Evolutionary conservation across 2,888 invertebrate species (phyloP), one percentile per base, ranked within the genome.

Genomic region (Pteria penguin): DNA sequence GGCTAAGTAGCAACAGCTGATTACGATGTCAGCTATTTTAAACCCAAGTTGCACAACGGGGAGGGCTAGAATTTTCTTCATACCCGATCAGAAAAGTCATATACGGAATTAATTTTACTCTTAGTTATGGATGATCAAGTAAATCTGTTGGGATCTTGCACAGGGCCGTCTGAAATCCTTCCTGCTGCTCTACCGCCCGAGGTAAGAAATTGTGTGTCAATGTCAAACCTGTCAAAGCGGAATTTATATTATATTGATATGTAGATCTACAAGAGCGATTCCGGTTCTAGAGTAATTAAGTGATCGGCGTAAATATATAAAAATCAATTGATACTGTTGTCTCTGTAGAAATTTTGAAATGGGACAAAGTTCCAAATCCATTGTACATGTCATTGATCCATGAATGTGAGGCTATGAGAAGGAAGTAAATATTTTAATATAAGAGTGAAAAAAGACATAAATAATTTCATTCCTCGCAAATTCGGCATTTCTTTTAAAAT

Each of bases 61-160:
- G 27, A 63, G 52, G 55, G 54, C 27, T 57, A 33, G 45, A 58
- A 58, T 57, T 52, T 33, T 65, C 26, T 27, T 32, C 31, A 45
- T 57, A 62, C 63, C 26, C n/a, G 36, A 58, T 32, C 52, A 24
- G 26, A 31, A 54, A 32, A 65, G 32, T 58, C 72, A 72, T 72
- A 72, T 72, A 72, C 63, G 72, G 54, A 54, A 65, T n/a, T 31
- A 36, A 32, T 24, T 32, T 27, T 4, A 66, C 61, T 58, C 29
- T 65, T 71, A 65, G 65, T 65, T 32, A 96, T 97, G 97, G 97
- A 97, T 84, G 95, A 96, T 0, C 96, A 97, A 93, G 93, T 96
- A 85, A 95, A 95, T 85, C 94, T 97, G 32, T 97, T 97, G 91
- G 68, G 31, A n/a, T 31, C 18, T n/a, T 96, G 96, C 62, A 90